Base-by-base conservation (phyloP, 2,888 invertebrate genomes). In the Ommatoiulus sabulosus region DNA sequence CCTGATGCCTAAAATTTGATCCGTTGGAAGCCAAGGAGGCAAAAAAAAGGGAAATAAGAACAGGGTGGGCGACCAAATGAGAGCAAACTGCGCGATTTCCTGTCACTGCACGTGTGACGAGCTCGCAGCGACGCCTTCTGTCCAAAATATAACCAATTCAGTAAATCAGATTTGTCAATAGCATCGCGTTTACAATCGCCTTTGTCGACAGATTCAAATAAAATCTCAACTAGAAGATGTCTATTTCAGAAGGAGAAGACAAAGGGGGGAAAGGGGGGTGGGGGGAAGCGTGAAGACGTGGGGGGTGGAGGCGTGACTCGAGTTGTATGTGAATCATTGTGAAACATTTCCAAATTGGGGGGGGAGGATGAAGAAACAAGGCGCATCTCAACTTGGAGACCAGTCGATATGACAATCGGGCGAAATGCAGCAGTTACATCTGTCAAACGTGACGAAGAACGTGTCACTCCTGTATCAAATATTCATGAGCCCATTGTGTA, bases 101-200 rank as follows among this genome's bases (percentile, higher is more conserved):
- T 84, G 84, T 84, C 84, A 84, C 24, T 35, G 84, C 24, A 84
- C 24, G 15, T 52, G 52, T 52, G 52, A 35, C 84, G 43, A 10
- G 84, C 10, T 84, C 20, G 84, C 52, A 84, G 84, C 84, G 43
- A 84, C 84, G 86, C 46, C 86, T 44, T 44, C 20, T 44, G 86
- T 44, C 46, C 43, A 86, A 86, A 43, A 86, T 44, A 1, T 12
- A 86, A 86, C 43, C 43, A 44, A 86, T 86, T 43, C 86, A 86
- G 46, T 86, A 86, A 86, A 86, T 86, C 43, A 86, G 86, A 86
- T 86, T 86, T 86, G 86, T 86, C 86, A 86, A 86, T 86, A 86
- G 35, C 46, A 44, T 86, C 86, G n/a, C 35, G 86, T 86, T 86
- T 86, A 86, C 84, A 84, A 84, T 84, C 84, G 84, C 84, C 84